phyloP scores from a whole-genome alignment of 1,140 invertebrate species.

The Tribolium madens region DNA sequence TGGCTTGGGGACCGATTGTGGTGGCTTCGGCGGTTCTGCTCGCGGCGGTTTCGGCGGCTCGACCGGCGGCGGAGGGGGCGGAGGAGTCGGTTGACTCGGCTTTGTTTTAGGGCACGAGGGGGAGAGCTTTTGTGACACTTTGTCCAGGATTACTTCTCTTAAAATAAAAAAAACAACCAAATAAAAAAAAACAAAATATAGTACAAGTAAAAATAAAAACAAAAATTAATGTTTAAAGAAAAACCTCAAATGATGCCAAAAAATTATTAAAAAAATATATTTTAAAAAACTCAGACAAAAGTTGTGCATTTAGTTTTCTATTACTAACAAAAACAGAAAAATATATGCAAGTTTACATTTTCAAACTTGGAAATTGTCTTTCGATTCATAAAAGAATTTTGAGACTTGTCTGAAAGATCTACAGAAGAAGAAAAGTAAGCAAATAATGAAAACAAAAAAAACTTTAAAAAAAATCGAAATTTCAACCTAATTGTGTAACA shows the following conservation, averaged over 20 bases:
- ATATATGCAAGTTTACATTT: no score
- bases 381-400: no score
- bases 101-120: conserved; percentile 23
- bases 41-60: conserved; percentile 49
- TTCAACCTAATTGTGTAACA: conserved; percentile 24
- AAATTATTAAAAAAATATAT: no score
- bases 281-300: no score
- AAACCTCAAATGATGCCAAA: no score
- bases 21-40: conserved; percentile 34
- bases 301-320: no score
- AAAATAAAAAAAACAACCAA: conserved; percentile 55
- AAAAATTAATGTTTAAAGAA: no score
- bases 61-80: background rate
- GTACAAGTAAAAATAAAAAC: conserved; percentile 47
- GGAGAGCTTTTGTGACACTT: conserved; percentile 48
- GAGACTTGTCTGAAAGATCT: no score
- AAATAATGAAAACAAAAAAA: conserved; percentile 20
- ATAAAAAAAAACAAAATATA: conserved; percentile 53
- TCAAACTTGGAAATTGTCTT: no score
- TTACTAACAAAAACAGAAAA: no score
- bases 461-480: conserved; percentile 37
- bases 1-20: conserved; percentile 8
- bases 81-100: background rate
- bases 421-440: conserved; percentile 2
- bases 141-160: conserved; percentile 56